Evolutionary conservation across 2,797 vertebrate genomes (phyloP).

Genomic region (Gymnopithys bicolor): DNA sequence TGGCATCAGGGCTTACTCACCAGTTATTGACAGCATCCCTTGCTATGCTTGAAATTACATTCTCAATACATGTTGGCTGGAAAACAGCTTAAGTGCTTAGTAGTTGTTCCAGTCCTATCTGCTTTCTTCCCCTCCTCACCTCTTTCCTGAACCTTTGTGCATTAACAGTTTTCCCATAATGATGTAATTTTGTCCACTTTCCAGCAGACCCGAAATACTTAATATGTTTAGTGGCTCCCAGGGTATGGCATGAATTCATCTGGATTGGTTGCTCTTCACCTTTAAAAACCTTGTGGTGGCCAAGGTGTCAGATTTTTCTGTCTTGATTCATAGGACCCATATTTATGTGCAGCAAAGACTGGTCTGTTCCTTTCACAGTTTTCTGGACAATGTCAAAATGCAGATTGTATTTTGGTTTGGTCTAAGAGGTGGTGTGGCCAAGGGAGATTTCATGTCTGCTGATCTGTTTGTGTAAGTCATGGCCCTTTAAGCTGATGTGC

Average conservation of each 20-base stretch:
- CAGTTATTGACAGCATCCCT: conserved; percentile 11
- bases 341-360: not conserved
- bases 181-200: not conserved
- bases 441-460: not conserved
- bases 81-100: conserved; percentile 10
- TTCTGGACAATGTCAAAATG: not conserved
- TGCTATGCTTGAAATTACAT: conserved; percentile 17
- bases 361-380: not conserved
- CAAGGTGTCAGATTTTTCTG: not conserved
- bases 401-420: not conserved
- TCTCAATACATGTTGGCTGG: not conserved
- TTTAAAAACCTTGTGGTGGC: not conserved
- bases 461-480: not conserved
- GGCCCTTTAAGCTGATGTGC: not conserved
- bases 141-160: not conserved
- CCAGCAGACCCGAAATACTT: not conserved
- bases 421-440: not conserved
- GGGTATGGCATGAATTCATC: not conserved
- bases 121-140: not conserved
- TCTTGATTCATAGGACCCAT: not conserved
- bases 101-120: not conserved
- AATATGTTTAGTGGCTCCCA: not conserved
- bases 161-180: conserved; percentile 25
- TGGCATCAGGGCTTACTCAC: conserved; percentile 8
- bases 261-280: not conserved